Conservation (phyloP, 2,113 vertebrate species). For the Ciconia boyciana region DNA sequence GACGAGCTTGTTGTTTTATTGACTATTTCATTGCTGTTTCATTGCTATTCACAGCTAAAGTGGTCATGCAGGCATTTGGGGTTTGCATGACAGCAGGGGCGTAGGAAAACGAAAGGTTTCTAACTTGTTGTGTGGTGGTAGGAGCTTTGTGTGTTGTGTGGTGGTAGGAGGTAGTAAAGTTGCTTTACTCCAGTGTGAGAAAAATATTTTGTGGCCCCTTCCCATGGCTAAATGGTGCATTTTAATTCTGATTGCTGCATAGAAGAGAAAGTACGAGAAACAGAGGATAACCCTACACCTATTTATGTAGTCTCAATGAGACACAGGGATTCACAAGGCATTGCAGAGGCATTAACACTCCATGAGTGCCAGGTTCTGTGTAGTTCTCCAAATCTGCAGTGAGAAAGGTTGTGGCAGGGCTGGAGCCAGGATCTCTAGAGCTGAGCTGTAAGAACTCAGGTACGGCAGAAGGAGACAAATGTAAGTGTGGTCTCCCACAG, state of each 20-base stretch:
- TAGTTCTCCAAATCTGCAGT: neutral
- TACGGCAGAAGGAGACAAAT: neutral
- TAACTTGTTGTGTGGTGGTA: neutral
- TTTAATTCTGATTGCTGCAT: neutral
- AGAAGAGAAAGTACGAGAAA: neutral
- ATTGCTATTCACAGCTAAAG: neutral
- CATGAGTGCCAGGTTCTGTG: neutral
- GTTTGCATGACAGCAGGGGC: neutral
- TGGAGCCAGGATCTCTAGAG: neutral
- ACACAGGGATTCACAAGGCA: neutral
- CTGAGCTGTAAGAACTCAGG: neutral
- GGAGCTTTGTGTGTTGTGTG: neutral
- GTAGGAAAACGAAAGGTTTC: neutral
- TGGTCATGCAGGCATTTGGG: neutral
- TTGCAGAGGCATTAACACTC: neutral
- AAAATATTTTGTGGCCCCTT: rapidly evolving
- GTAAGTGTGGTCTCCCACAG: neutral
- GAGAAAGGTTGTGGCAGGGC: neutral
- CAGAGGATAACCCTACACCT: rapidly evolving
- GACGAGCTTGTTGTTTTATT: neutral
- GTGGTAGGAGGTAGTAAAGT: neutral
- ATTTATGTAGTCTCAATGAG: neutral
- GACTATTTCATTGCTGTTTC: neutral
- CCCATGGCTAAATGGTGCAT: neutral
- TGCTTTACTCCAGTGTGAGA: neutral